A percentile compares a stretch with the other conserved stretches of the same genome.
These are phyloP conservation scores for Uria aalge DNA, from an alignment of 2,113 vertebrate genomes.

Conservation along the genomic window DNA sequence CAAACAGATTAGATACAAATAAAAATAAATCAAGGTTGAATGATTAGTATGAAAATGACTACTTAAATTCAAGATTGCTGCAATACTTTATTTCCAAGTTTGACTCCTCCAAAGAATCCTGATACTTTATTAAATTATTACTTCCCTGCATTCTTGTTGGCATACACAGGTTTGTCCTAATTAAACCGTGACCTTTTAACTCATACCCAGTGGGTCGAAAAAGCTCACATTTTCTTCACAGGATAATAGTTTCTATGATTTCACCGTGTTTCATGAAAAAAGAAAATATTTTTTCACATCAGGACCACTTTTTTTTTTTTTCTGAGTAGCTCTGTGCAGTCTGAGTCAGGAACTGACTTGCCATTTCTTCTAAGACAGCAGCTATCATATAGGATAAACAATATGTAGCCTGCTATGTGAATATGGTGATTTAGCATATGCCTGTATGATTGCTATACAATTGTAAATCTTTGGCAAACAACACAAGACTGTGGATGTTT, in stretches of 20 bases:
- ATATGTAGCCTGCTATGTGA: neutral
- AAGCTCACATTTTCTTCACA: neutral
- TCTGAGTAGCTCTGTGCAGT: neutral
- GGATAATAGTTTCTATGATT: neutral
- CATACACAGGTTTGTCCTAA: neutral
- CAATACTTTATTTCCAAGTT: neutral
- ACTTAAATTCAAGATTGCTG: neutral
- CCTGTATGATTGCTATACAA: neutral
- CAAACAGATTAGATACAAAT: neutral
- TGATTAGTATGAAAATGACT: neutral
- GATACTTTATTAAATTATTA: neutral
- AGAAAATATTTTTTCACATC: neutral
- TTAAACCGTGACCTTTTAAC: neutral
- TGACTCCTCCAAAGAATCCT: neutral
- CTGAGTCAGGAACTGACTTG: neutral
- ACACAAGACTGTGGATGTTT: neutral
- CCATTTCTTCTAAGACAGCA: neutral
- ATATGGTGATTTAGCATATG: neutral
- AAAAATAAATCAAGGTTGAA: neutral
- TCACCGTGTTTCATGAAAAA: neutral
- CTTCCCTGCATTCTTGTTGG: neutral
- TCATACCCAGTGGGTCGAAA: neutral
- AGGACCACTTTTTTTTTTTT: neutral
- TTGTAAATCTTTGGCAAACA: neutral
- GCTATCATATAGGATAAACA: neutral